These are phyloP conservation scores for Apotomis capreana DNA, from an alignment of 2,888 invertebrate species.

Conservation along the genomic window DNA sequence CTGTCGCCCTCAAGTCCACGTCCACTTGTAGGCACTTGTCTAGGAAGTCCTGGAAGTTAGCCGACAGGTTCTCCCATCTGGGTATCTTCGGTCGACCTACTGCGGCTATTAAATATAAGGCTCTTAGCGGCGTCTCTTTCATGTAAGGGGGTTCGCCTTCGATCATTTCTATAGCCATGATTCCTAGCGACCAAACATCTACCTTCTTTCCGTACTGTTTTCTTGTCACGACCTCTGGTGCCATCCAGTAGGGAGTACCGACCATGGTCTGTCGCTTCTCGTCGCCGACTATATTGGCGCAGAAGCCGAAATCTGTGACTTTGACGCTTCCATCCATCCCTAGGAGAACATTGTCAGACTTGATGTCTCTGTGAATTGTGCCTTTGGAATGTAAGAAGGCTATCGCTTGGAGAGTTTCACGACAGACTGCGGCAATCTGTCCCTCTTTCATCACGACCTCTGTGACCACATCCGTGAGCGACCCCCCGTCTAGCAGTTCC, in stretches of 20 bases:
- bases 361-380: constrained; percentile 97
- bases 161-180: constrained; percentile 97
- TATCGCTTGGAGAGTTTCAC: constrained; percentile 92
- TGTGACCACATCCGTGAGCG: constrained; percentile 97
- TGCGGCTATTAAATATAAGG: constrained; percentile 97
- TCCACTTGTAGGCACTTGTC: constrained; percentile 95
- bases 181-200: constrained; percentile 98
- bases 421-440: constrained; percentile 97
- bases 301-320: constrained; percentile 98
- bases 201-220: constrained; percentile 97
- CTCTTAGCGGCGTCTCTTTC: constrained; percentile 95
- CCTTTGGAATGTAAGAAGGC: constrained; percentile 94
- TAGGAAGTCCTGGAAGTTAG: constrained; percentile 91
- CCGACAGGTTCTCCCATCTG: constrained; percentile 90
- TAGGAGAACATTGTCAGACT: constrained; percentile 97
- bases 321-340: constrained; percentile 96
- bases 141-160: constrained; percentile 99
- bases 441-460: constrained; percentile 98
- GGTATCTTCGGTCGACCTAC: constrained; percentile 96
- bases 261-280: constrained; percentile 99
- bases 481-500: constrained; percentile 97
- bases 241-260: constrained; percentile 99
- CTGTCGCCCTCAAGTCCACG: constrained; percentile 89
- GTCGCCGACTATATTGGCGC: constrained; percentile 97
- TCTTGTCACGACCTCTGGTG: constrained; percentile 95